Evolutionary conservation across 2,797 vertebrate species (phyloP).

Genomic region (Brachyrhaphis roseni): DNA sequence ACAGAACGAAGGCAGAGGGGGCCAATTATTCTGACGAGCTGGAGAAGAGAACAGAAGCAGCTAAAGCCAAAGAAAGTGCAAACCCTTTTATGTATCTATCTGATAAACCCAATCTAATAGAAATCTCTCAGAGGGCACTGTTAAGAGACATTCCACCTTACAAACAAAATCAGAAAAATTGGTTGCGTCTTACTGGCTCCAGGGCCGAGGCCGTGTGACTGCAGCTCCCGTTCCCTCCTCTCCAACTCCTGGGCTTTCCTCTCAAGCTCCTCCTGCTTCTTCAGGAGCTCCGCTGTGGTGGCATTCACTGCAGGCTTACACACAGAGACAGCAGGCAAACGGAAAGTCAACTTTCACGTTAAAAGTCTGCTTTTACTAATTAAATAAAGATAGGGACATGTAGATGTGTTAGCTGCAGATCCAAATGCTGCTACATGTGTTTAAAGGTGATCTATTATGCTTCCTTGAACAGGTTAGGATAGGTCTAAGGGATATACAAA

Average conservation of each 20-base stretch:
- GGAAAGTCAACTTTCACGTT: constrained; percentile 12
- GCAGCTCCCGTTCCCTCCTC: constrained; percentile 90
- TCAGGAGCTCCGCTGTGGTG: constrained; percentile 88
- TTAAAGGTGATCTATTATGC: neutral
- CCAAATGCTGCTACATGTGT: neutral
- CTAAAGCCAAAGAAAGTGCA: neutral
- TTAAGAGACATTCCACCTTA: too few relatives aligned
- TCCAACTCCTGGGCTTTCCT: constrained; percentile 92
- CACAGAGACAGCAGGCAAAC: constrained; percentile 11
- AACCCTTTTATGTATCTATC: neutral
- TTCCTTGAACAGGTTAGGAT: too few relatives aligned
- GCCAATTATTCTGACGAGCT: constrained; percentile 95
- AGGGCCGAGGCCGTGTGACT: constrained; percentile 84
- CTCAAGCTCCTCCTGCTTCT: constrained; percentile 95
- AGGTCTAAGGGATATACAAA: too few relatives aligned
- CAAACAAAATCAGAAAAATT: neutral
- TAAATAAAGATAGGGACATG: neutral
- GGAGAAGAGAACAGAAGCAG: neutral
- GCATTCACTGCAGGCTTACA: constrained; percentile 72
- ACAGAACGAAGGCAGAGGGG: constrained; percentile 91
- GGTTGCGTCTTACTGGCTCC: constrained; percentile 77
- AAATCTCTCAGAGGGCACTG: neutral
- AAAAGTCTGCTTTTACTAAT: neutral
- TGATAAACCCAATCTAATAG: neutral
- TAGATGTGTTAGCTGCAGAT: neutral